A percentile compares a stretch with the other conserved stretches of the same genome.
These are phyloP conservation scores for Cheilosia impressa DNA, from an alignment of 2,888 invertebrate genomes.

Conservation along the genomic window DNA sequence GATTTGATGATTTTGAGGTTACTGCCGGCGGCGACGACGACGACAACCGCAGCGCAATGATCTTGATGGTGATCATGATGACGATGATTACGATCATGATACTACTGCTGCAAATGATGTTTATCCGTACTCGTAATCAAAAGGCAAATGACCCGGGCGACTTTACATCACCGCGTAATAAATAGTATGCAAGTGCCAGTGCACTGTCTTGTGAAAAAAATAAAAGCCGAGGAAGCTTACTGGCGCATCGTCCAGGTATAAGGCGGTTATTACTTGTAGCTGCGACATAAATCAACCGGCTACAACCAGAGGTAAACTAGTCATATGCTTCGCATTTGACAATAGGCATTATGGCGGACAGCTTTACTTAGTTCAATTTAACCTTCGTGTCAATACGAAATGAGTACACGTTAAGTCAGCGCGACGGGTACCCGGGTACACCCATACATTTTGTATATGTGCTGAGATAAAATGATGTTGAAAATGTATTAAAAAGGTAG, in stretches of 20 bases:
- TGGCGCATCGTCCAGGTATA: slow-evolving; percentile 1
- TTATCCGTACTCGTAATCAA: slow-evolving; percentile 36
- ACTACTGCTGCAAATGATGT: slow-evolving; percentile 18
- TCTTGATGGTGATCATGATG: slow-evolving; percentile 28
- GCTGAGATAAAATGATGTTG: too few species aligned
- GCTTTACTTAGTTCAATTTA: slow-evolving; percentile 16
- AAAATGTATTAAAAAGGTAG: too few species aligned
- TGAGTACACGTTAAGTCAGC: too few species aligned
- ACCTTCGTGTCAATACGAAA: too few species aligned
- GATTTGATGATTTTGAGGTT: slow-evolving; percentile 65
- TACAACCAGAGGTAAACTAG: neutral
- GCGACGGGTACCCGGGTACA: too few species aligned
- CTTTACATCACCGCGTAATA: slow-evolving; percentile 46
- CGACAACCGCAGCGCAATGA: slow-evolving; percentile 5
- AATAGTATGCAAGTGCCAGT: neutral
- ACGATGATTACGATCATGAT: slow-evolving; percentile 8
- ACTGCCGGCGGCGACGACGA: slow-evolving; percentile 20
- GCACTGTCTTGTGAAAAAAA: neutral
- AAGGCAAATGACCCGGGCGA: slow-evolving; percentile 69
- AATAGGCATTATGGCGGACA: neutral
- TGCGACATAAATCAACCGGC: slow-evolving; percentile 2
- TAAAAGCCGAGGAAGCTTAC: neutral
- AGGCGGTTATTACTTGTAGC: slow-evolving; percentile 13
- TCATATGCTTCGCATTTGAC: neutral
- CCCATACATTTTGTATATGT: too few species aligned